Conservation (phyloP, 2,797 vertebrate genomes). For the Apodemus agrarius region DNA sequence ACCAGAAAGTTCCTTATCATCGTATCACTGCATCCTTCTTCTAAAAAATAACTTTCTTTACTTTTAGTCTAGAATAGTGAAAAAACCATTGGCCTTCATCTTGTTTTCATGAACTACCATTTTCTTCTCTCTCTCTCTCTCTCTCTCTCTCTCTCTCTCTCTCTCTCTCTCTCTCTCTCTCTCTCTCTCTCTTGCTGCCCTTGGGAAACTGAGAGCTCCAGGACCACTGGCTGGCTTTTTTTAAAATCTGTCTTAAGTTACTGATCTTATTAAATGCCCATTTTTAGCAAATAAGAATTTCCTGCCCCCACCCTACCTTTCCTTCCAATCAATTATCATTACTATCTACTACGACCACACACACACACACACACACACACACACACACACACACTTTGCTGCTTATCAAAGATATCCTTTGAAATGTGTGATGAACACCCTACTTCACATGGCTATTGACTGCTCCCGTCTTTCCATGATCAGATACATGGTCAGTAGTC, state of each 20-base stretch:
- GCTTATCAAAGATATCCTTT: not conserved
- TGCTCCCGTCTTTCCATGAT: not conserved
- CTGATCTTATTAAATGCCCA: not conserved
- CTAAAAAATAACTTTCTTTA: not conserved
- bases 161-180: too few species aligned
- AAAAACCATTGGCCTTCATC: not conserved
- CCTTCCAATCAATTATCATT: not conserved
- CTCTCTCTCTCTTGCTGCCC: too few species aligned
- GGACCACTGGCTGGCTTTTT: not conserved
- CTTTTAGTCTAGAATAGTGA: conserved; percentile 16
- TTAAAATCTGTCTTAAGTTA: not conserved
- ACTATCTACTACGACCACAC: not conserved
- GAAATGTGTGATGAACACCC: not conserved
- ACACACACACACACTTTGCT: not conserved
- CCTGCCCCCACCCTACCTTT: not conserved
- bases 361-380: not conserved
- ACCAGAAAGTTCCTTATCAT: not conserved
- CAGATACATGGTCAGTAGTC: not conserved
- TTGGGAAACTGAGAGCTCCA: not conserved
- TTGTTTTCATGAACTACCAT: not conserved
- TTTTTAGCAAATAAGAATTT: not conserved
- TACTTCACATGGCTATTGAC: not conserved
- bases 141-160: too few species aligned
- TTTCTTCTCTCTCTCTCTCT: not conserved
- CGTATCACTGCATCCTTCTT: not conserved